A percentile compares a stretch with the other conserved stretches of the same genome.
Conservation (phyloP, 2,797 vertebrate genomes). For the Acrocephalus scirpaceus region DNA sequence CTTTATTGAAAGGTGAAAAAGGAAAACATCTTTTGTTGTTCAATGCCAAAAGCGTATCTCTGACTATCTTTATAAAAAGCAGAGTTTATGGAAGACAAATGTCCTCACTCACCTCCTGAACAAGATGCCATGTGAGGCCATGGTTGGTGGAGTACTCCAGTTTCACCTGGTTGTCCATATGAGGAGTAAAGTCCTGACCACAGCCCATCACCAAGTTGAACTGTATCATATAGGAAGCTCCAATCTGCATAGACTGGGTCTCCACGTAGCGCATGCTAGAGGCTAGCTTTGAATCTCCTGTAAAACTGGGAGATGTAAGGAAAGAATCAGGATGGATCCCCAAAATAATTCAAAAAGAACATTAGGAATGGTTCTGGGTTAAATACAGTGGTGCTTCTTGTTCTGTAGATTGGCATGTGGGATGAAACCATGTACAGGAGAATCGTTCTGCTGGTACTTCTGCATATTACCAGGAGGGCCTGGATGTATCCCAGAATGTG, state of each 20-base stretch:
- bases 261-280: conserved; percentile 97
- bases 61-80: neutral
- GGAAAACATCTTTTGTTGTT: neutral
- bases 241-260: conserved; percentile 98
- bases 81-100: neutral
- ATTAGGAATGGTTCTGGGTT: neutral
- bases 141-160: conserved; percentile 98
- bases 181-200: conserved; percentile 87
- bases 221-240: conserved; percentile 95
- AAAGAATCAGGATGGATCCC: neutral
- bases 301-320: conserved; percentile 84
- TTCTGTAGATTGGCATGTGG: neutral
- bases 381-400: neutral
- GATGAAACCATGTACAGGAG: neutral
- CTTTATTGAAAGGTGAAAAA: neutral
- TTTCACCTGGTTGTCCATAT: conserved; percentile 96
- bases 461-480: neutral
- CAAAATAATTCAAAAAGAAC: neutral
- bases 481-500: neutral
- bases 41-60: neutral
- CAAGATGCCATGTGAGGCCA: conserved; percentile 97
- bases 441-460: neutral
- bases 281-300: conserved; percentile 91
- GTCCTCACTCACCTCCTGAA: conserved; percentile 86
- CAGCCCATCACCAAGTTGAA: conserved; percentile 98